These are phyloP conservation scores for Paracyclopina nana DNA, from an alignment of 1,140 invertebrate species.

Conservation along the genomic window DNA sequence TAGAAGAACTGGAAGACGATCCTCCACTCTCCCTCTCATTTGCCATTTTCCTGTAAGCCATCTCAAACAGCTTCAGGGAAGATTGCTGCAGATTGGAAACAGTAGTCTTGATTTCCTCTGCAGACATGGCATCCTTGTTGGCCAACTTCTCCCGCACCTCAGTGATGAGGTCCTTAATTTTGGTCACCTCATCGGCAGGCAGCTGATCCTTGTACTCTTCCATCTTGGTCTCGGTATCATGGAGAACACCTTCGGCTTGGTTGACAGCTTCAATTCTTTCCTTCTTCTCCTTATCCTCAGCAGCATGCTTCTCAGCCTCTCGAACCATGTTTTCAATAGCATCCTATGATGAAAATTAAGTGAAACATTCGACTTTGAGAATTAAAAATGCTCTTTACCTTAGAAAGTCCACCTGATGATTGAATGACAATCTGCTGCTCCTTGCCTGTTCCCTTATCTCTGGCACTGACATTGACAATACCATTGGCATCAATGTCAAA, in stretches of 20 bases:
- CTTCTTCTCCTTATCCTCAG: background rate
- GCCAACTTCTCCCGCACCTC: slow-evolving; percentile 61
- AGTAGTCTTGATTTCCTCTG: slow-evolving; percentile 70
- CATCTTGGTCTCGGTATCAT: slow-evolving; percentile 96
- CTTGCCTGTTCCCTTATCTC: slow-evolving; percentile 95
- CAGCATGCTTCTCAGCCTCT: slow-evolving; percentile 65
- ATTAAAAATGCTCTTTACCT: too few species aligned
- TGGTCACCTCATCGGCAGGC: slow-evolving; percentile 81
- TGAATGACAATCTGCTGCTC: slow-evolving; percentile 99
- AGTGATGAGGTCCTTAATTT: slow-evolving; percentile 61
- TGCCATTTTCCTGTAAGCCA: slow-evolving; percentile 85
- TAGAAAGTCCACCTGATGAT: slow-evolving; percentile 92
- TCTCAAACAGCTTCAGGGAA: slow-evolving; percentile 94
- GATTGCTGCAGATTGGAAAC: slow-evolving; percentile 79
- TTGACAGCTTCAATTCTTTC: slow-evolving; percentile 55
- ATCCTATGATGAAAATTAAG: too few species aligned
- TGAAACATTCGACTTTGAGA: too few species aligned
- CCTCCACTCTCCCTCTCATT: background rate
- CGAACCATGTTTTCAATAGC: slow-evolving; percentile 99
- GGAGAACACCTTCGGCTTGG: slow-evolving; percentile 87
- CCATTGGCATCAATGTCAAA: slow-evolving; percentile 99
- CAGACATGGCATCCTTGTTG: slow-evolving; percentile 59
- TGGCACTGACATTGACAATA: slow-evolving; percentile 92
- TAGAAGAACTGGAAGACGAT: background rate
- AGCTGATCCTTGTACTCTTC: slow-evolving; percentile 92